Evolutionary conservation across 2,888 invertebrate genomes (phyloP), one percentile per base, ranked within the genome.

Genomic region (Archaeoteleia sp.): DNA sequence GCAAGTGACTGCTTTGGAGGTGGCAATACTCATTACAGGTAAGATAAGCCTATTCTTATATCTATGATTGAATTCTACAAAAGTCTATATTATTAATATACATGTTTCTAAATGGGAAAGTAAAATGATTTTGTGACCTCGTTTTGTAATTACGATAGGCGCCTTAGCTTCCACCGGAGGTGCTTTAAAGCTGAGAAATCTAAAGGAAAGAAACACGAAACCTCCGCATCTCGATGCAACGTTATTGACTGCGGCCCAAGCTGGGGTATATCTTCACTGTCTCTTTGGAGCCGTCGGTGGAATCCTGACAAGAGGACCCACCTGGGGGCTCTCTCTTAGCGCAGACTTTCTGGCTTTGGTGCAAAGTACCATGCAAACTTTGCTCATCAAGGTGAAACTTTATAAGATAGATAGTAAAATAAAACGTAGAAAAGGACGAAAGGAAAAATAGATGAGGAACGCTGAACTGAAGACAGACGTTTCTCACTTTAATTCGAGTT

Each of bases 221-320:
- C 82, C 86, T 9, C 82, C 88, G 48, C 87, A 88, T 46, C 86
- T 95, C 74, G 95, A 95, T 79, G 93, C 93, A 60, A 93, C 93
- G 1, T 87, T 97, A 0, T 87, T 97, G 49, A 91, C 96, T 10
- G 90, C 95, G 51, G 95, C 96, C 0, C 95, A 96, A 83, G 92
- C 93, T 0, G 96, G 96, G 12, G 92, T 95, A n/a, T 79, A 80
- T 55, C 90, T 95, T 23, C 95, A 95, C 85, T 93, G 93, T 76
- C 92, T 95, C 87, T 95, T 96, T 84, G 93, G 94, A 73, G 91
- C 95, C 61, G 92, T 95, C 71, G 94, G 93, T 46, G 81, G 79
- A 54, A 29, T 92, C 91, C 66, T 91, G 81, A 88, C 58, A 84
- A 86, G 80, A 85, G 84, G 80, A 84, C 83, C 85, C 81, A 79